Evolutionary conservation across 1,140 invertebrate species (phyloP), one percentile per base, ranked within the genome.

Genomic region (Bombyx mandarina): DNA sequence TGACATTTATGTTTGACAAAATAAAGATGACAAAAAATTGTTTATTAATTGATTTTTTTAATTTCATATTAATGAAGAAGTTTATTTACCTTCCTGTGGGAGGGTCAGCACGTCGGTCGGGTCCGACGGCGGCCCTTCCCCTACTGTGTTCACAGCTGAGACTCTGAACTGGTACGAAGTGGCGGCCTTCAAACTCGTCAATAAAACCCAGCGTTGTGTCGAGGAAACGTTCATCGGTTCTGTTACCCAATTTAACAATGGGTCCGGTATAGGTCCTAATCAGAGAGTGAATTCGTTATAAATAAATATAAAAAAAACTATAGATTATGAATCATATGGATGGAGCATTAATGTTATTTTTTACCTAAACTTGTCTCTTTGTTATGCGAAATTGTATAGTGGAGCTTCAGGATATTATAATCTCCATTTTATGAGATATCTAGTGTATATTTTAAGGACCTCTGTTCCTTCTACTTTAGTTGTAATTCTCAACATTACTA

Each of bases 161-260:
- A 99, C 95, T 62, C 97, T 90, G 83, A 99, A 99, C 80, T 99
- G 96, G 88, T 99, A 99, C 1, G 94, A 94, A 1, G 96, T 93
- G 1, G 98, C 97, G 0, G 98, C 98, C 88, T 97, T 96, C 42
- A 99, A 89, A 77, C 95, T 95, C 22, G 91, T 93, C 3, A 98
- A 86, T 12, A 98, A 78, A 4, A 95, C 90, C 91, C 93, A 97
- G 26, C 94, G 92, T 57, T 92, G 91, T 52, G 91, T 89, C 1
- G 94, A 91, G 0, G 95, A 94, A 6, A 98, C 94, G 73, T 98
- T 98, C 64, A 93, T 93, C 45, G 94, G 86, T 72, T 96, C 95
- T 0, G 95, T 97, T 58, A 95, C 90, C 98, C 97, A 99, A 74
- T 95, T 95, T 35, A 94, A 79, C 1, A 95, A 80, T 1, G 94